Evolutionary conservation across 2,113 vertebrate species (phyloP), one percentile per base, ranked within the genome.

Genomic region (Galeopterus variegatus): DNA sequence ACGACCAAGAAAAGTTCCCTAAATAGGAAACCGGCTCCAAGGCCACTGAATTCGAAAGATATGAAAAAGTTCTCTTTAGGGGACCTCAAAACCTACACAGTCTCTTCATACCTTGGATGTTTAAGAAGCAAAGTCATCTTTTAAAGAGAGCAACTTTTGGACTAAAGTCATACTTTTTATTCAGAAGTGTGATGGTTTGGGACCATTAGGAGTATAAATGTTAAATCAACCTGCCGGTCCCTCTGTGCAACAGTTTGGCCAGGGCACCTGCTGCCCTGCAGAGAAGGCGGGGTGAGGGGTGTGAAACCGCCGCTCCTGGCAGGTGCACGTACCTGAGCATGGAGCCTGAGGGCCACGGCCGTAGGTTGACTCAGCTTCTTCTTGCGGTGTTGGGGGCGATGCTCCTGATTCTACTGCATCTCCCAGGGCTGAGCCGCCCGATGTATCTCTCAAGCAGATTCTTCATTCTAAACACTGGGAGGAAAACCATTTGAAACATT

Each of bases 261-360:
- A 2, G 45, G 24, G 21, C 5, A 26, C 15, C 50, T 4, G 26
- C 10, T 12, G 52, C 2, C 2, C 64, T 33, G 9, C 33, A 23
- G 69, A 64, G 83, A 18, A 54, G 14, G 33, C 1, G 2, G 9
- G 6, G 28, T 3, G 17, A 9, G 7, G 10, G 19, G 3, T 4
- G 6, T 23, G 76, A 73, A 3, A 62, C 60, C 7, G 10, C 26
- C 6, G 3, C 62, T 52, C 33, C 1, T 1, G 17, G 41, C 50
- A 95, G 70, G 56, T 8, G 1, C 0, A 0, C 1, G 1, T 69
- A 19, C 13, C 4, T 5, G 18, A 72, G 54, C 17, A 0, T 24
- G 2, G 56, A 33, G 6, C 36, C 52, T 10, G 4, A 12, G 2
- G 19, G 19, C 75, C 4, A 0, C 1, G 81, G 21, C 15, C 28